These are phyloP conservation scores for Aleiodes sp. DNA, from an alignment of 1,140 invertebrate genomes.

Conservation along the genomic window DNA sequence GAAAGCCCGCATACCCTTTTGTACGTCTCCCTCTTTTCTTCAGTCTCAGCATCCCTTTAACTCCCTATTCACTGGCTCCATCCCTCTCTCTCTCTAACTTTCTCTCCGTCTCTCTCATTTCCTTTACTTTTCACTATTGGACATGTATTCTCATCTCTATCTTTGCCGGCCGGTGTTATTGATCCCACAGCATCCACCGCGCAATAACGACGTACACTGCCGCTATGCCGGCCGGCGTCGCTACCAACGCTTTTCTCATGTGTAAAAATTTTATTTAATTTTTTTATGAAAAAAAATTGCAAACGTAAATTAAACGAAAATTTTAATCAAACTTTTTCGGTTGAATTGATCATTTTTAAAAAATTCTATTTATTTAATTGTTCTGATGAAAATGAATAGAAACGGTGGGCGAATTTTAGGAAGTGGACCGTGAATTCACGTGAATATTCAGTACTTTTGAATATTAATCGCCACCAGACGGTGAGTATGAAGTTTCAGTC, in stretches of 20 bases:
- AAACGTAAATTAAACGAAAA: too few species aligned
- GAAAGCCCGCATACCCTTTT: conserved; percentile 5
- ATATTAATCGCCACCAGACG: conserved; percentile 22
- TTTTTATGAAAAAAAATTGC: not conserved
- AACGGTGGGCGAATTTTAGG: not conserved
- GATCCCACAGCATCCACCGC: conserved; percentile 67
- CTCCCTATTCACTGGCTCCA: conserved; percentile 23
- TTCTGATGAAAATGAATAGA: too few species aligned
- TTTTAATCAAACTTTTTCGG: too few species aligned
- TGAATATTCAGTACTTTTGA: conserved; percentile 30
- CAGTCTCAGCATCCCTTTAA: conserved; percentile 34
- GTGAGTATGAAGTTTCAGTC: conserved; percentile 5
- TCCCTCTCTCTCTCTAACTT: conserved; percentile 34
- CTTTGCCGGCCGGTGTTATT: conserved; percentile 54
- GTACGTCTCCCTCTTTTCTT: conserved; percentile 24
- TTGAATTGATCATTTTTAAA: too few species aligned
- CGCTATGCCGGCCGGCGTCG: conserved; percentile 33
- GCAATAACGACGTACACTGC: conserved; percentile 64
- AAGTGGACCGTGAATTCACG: not conserved
- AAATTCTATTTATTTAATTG: too few species aligned
- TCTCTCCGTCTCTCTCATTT: conserved; percentile 19
- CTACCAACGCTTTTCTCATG: not conserved
- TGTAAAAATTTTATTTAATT: not conserved
- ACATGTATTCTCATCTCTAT: conserved; percentile 26
- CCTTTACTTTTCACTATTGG: conserved; percentile 14